A percentile compares a stretch with the other conserved stretches of the same genome.
Evolutionary conservation across 1,140 invertebrate species (phyloP).

Genomic region (Heliconius hermathena): DNA sequence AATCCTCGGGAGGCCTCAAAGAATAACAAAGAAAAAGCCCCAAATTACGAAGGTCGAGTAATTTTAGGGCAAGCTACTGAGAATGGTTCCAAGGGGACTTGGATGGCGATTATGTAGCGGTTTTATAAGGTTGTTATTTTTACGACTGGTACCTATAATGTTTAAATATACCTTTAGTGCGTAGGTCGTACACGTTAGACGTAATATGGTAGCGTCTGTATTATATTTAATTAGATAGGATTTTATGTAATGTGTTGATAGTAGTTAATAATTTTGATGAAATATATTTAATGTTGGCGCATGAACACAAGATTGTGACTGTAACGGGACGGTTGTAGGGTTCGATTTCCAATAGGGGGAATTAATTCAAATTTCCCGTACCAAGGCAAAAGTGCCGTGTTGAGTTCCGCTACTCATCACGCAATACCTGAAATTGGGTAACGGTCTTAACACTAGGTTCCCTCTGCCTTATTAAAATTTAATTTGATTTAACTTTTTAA

Average conservation of each 20-base stretch:
- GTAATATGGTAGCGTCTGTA: not conserved
- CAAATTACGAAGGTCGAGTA: slow-evolving; percentile 76
- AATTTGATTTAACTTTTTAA: no score
- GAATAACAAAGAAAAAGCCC: slow-evolving; percentile 77
- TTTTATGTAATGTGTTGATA: not conserved
- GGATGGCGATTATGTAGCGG: slow-evolving; percentile 67
- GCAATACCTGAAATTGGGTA: no score
- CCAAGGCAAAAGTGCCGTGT: no score
- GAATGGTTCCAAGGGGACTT: slow-evolving; percentile 66
- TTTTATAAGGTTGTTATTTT: slow-evolving; percentile 79
- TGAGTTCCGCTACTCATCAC: no score
- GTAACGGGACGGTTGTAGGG: no score
- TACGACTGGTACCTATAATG: slow-evolving; percentile 63
- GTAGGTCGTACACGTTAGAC: not conserved
- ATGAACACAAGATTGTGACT: no score
- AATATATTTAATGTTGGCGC: no score
- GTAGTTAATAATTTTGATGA: no score
- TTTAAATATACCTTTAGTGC: slow-evolving; percentile 58
- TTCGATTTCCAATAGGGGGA: no score
- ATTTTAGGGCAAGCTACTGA: slow-evolving; percentile 70
- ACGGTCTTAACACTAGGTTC: no score
- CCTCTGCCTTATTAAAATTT: no score
- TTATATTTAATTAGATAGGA: not conserved
- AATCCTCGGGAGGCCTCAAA: slow-evolving; percentile 70
- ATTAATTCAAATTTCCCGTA: no score